A percentile compares a stretch with the other conserved stretches of the same genome.
Evolutionary conservation across 2,888 invertebrate genomes (phyloP).

Genomic region (Brachypalpus laphriformis): DNA sequence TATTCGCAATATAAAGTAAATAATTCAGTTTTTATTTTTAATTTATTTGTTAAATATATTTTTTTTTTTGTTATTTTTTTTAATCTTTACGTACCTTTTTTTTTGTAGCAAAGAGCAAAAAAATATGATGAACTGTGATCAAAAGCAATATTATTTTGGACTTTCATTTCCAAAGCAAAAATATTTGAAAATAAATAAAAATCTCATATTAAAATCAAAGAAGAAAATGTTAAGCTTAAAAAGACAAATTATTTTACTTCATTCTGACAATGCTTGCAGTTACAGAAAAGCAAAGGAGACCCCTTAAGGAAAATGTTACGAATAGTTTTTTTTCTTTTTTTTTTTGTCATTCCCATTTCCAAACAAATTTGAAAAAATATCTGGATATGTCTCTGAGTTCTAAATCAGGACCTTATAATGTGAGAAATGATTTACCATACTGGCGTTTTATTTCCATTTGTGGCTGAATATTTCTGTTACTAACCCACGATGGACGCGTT

Average conservation of each 20-base stretch:
- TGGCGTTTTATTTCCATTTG: no score
- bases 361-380: no score
- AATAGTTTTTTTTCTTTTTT: neutral
- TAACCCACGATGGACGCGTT: no score
- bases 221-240: neutral
- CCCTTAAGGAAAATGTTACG: neutral
- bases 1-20: neutral
- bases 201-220: neutral
- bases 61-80: constrained; percentile 8
- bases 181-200: neutral
- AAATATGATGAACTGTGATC: constrained; percentile 49
- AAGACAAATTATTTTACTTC: neutral
- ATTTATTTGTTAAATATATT: constrained; percentile 30
- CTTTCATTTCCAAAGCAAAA: constrained; percentile 48
- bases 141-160: constrained; percentile 42
- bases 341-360: no score
- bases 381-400: no score
- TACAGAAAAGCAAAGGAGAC: no score
- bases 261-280: neutral
- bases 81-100: constrained; percentile 28
- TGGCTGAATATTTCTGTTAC: no score
- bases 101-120: constrained; percentile 4
- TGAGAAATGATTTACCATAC: no score
- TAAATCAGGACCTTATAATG: no score
- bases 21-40: constrained; percentile 7